These are phyloP conservation scores for Poeciliopsis prolifica DNA, from an alignment of 2,113 vertebrate genomes.

Conservation along the genomic window DNA sequence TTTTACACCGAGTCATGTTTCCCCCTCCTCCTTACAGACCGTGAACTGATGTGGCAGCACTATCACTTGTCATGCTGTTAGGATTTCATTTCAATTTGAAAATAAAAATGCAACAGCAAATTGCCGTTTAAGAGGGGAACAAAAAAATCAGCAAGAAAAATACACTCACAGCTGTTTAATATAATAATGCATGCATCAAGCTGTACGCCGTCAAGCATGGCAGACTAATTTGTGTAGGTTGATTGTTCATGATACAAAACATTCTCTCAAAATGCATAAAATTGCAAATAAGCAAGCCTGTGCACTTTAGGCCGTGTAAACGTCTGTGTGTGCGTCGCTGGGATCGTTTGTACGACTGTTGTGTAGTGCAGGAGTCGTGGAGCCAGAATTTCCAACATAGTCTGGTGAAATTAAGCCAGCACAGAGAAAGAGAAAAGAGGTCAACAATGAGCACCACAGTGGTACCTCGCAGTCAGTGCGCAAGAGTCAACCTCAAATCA, in stretches of 20 bases:
- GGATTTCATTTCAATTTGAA: constrained; percentile 29
- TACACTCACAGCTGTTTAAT: constrained; percentile 65
- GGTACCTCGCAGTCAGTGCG: neutral
- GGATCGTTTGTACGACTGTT: neutral
- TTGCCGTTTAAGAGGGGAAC: constrained; percentile 11
- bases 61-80: constrained; percentile 15
- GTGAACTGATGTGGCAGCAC: constrained; percentile 9
- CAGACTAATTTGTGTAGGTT: constrained; percentile 62
- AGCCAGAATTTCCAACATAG: constrained; percentile 36
- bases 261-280: constrained; percentile 46
- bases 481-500: constrained; percentile 48
- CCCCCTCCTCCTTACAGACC: neutral
- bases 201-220: constrained; percentile 36
- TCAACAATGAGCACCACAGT: neutral
- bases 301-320: neutral
- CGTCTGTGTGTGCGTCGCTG: constrained; percentile 22
- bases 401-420: constrained; percentile 63
- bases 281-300: constrained; percentile 29
- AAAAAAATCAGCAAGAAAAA: constrained; percentile 39
- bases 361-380: constrained; percentile 7
- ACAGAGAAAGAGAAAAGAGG: neutral
- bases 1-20: constrained; percentile 31
- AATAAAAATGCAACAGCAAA: constrained; percentile 21
- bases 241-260: constrained; percentile 57
- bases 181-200: constrained; percentile 55